Evolutionary conservation across 2,797 vertebrate species (phyloP), one percentile per base, ranked within the genome.

Genomic region (Kryptopterus vitreolus): DNA sequence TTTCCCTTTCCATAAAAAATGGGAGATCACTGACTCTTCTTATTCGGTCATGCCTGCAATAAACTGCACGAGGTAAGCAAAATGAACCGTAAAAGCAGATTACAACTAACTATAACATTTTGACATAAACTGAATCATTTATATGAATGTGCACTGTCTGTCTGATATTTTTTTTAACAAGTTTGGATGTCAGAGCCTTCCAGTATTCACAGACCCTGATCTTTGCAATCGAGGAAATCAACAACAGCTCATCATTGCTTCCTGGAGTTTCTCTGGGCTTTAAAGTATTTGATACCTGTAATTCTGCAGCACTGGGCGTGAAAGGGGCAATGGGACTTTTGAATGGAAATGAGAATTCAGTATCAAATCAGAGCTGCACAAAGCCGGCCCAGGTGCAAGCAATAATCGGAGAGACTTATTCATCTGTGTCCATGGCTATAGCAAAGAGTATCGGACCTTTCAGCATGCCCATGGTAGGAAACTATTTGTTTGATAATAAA

Each of bases 371-470:
- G 15, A 75, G 74, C 12, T 88, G 85, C 70, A 81, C 79, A 62
- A 81, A 84, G 26, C 62, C 76, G 3, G 62, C 79, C 18, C 75
- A 83, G 59, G 92, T 93, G 38, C 90, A 91, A 55, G 90, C 89
- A n/a, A 92, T 94, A 52, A 92, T 93, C 0, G 92, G 91, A 10
- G 90, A 92, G 75, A 91, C 92, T 11, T 91, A 91, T 65, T 93
- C 92, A 0, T 91, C 92, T 22, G 89, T 90, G 20, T 92, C 91
- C 7, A 90, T 92, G 65, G 89, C 91, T 22, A 80, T 93, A n/a
- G 78, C 92, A 68, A 89, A 80, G 48, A 92, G 86, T 13, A 89
- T 91, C 2, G 90, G 91, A 50, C 91, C 92, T 1, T 94, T 92
- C 83, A 85, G 87, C 71, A 87, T 93, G 77, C 92, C 93, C 61